A percentile compares a stretch with the other conserved stretches of the same genome.
These are phyloP conservation scores for Huso huso DNA, from an alignment of 2,797 vertebrate genomes.

Conservation along the genomic window DNA sequence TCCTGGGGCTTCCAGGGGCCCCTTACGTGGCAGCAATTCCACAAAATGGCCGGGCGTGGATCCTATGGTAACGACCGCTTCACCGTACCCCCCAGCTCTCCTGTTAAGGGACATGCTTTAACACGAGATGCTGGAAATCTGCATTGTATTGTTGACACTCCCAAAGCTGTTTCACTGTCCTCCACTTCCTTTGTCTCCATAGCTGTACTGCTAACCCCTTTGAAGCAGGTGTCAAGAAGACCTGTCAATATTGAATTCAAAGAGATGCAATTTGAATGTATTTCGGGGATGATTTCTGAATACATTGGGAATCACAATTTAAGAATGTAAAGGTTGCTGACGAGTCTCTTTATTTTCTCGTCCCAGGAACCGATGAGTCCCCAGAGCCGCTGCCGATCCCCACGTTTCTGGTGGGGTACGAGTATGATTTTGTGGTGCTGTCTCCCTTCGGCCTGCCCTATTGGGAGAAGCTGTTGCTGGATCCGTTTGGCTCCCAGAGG, in stretches of 20 bases:
- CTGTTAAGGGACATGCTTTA: not conserved
- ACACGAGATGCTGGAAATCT: no score
- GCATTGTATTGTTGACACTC: no score
- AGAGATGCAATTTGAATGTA: not conserved
- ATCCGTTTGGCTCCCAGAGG: conserved; percentile 91
- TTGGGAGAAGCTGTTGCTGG: conserved; percentile 95
- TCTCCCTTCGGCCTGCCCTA: conserved; percentile 94
- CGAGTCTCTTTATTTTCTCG: not conserved
- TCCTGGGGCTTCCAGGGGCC: conserved; percentile 98
- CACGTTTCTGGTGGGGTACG: conserved; percentile 92
- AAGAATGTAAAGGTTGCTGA: not conserved
- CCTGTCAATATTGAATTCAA: not conserved
- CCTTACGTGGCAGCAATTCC: conserved; percentile 98
- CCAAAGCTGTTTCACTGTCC: not conserved
- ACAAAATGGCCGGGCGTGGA: conserved; percentile 98
- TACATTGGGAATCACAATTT: no score
- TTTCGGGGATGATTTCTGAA: not conserved
- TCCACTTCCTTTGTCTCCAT: conserved; percentile 32
- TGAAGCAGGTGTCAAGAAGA: not conserved
- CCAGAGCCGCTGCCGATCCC: conserved; percentile 97
- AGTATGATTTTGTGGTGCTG: conserved; percentile 96
- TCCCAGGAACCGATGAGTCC: conserved; percentile 92
- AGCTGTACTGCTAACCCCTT: conserved; percentile 29
- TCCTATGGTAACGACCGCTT: conserved; percentile 76
- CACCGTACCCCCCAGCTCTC: not conserved